Base-by-base conservation (phyloP, 1,140 invertebrate species). In the Leptonema lineaticorne region DNA sequence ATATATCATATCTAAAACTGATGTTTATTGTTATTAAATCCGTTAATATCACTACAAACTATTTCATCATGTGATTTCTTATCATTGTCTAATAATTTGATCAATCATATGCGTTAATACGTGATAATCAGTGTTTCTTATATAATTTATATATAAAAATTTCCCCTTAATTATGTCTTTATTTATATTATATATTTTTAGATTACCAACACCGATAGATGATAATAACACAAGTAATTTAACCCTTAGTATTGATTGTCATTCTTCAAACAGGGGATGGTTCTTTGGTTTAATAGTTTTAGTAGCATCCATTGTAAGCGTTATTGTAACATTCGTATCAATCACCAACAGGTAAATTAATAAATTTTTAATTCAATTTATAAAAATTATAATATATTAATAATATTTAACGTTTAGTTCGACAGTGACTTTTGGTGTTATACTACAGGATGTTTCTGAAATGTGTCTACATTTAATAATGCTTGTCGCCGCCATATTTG, bases 281-380 rank as follows among this genome's bases (percentile, higher is more conserved):
- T 90, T 91, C 77, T 78, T 82, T 2, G 89, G 89, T 5, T 80
- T 90, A 3, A 78, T 89, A 8, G 75, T 90, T n/a, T 79, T 87
- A 45, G 85, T 90, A 0, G 77, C 85, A 14, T 82, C 86, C 1
- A 78, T 88, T 16, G 85, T 90, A 50, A 86, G 84, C 67, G 83
- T 90, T 18, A 89, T 91, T 67, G 78, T 90, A 18, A 88, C 88
- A 73, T 90, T 88, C 76, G 84, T 90, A 11, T 84, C 87, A 29
- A 84, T 87, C 72, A 83, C 83, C 53, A 81, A 41, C 37, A 41
- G 16, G 37, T 41, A 41, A 41, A n/a, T n/a, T n/a, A n/a, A n/a
- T n/a, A n/a, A n/a, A n/a, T n/a, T n/a, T n/a, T n/a, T n/a, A n/a
- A n/a, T n/a, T n/a, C n/a, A n/a, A n/a, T n/a, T n/a, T n/a, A n/a